Evolutionary conservation across 2,113 vertebrate species (phyloP).

Genomic region (Cardinalis cardinalis): DNA sequence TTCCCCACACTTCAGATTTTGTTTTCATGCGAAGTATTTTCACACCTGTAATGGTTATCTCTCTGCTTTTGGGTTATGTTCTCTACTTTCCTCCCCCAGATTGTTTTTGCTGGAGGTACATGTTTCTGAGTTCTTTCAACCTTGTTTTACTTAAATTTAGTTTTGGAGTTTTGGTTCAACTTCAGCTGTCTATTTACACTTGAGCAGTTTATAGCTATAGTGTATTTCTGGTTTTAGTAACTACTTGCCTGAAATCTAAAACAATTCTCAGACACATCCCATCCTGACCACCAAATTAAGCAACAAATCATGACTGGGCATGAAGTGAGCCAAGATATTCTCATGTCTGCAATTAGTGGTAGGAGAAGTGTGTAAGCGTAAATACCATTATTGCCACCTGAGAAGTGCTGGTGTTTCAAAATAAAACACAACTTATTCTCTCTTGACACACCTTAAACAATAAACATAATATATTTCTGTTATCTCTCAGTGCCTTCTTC

Average conservation of each 20-base stretch:
- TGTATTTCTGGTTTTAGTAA: neutral
- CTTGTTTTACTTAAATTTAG: neutral
- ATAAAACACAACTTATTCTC: neutral
- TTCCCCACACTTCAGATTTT: neutral
- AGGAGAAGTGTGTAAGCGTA: neutral
- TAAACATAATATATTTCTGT: neutral
- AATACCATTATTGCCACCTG: neutral
- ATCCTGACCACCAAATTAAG: neutral
- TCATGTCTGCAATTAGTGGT: neutral
- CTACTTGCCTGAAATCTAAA: neutral
- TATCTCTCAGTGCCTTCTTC: neutral
- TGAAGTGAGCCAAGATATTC: fast-evolving
- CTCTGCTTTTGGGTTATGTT: neutral
- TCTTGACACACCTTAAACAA: neutral
- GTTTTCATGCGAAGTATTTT: neutral
- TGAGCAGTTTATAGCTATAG: neutral
- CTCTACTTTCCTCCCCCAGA: neutral
- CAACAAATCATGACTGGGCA: neutral
- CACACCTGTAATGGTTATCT: neutral
- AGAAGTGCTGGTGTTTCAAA: neutral
- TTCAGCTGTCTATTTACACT: neutral
- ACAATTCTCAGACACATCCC: neutral
- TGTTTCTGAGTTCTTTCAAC: neutral
- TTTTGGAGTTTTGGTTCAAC: neutral
- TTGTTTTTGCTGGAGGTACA: neutral